A percentile compares a stretch with the other conserved stretches of the same genome.
Conservation (phyloP, 2,888 invertebrate species). For the Philaethria dido region DNA sequence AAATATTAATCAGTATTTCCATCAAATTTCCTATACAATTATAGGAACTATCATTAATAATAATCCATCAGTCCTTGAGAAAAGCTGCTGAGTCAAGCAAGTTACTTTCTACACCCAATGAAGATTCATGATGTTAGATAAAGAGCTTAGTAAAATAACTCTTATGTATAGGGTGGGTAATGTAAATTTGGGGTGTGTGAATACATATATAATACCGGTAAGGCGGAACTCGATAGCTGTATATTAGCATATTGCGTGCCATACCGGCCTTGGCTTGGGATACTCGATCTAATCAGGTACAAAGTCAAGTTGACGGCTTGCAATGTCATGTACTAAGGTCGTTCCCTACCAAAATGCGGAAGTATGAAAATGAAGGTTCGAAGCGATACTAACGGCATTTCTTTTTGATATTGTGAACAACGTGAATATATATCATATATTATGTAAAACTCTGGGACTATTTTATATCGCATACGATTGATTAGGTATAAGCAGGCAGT, state of each 20-base stretch:
- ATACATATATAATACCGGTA: conserved; percentile 35
- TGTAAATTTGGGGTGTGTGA: conserved; percentile 18
- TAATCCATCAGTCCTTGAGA: conserved; percentile 21
- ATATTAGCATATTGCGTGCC: conserved; percentile 75
- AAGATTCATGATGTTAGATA: not conserved
- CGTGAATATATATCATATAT: not conserved
- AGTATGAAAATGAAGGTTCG: conserved; percentile 9
- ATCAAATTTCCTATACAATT: conserved; percentile 19
- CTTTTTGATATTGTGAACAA: not conserved
- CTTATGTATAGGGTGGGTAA: conserved; percentile 26
- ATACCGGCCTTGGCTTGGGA: conserved; percentile 53
- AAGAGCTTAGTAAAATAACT: conserved; percentile 23
- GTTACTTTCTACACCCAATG: conserved; percentile 47
- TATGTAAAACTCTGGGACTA: no score
- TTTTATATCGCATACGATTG: not conserved
- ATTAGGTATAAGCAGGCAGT: not conserved
- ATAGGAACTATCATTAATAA: conserved; percentile 7
- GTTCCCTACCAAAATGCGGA: conserved; percentile 22
- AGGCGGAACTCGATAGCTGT: conserved; percentile 56
- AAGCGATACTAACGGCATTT: not conserved
- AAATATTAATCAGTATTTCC: not conserved
- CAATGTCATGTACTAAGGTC: conserved; percentile 35
- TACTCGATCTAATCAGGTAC: conserved; percentile 38
- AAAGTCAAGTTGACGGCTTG: conserved; percentile 53
- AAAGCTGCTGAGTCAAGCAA: conserved; percentile 50